Evolutionary conservation across 2,113 vertebrate species (phyloP).

Genomic region (Alouatta palliata): DNA sequence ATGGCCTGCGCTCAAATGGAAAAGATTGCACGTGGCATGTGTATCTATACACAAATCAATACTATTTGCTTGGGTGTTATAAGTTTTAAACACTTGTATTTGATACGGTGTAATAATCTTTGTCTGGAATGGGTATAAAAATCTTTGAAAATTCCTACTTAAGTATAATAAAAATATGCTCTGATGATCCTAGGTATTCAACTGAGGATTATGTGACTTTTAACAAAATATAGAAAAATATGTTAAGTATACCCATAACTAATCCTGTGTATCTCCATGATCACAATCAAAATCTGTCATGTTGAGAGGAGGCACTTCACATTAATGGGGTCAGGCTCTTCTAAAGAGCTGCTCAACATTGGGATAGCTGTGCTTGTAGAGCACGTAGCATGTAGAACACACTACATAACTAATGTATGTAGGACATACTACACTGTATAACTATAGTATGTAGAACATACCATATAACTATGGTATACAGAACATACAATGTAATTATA

Average conservation of each 20-base stretch:
- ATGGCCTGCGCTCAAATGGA: neutral
- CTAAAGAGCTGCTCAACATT: neutral
- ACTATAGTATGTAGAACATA: too few species aligned
- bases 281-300: neutral
- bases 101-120: neutral
- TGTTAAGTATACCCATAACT: neutral
- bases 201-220: neutral
- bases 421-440: too few species aligned
- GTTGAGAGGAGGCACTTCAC: accelerated
- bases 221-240: neutral
- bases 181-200: neutral
- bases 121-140: neutral
- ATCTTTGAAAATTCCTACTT: neutral
- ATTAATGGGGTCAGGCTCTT: neutral
- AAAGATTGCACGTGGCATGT: neutral
- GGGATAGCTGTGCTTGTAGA: neutral
- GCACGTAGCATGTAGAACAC: too few species aligned
- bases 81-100: neutral
- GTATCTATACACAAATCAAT: neutral
- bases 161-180: neutral
- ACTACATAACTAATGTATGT: too few species aligned
- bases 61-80: neutral
- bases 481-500: too few species aligned
- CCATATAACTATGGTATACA: too few species aligned
- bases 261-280: neutral